Evolutionary conservation across 1,140 invertebrate species (phyloP).

Genomic region (Drosophila teissieri): DNA sequence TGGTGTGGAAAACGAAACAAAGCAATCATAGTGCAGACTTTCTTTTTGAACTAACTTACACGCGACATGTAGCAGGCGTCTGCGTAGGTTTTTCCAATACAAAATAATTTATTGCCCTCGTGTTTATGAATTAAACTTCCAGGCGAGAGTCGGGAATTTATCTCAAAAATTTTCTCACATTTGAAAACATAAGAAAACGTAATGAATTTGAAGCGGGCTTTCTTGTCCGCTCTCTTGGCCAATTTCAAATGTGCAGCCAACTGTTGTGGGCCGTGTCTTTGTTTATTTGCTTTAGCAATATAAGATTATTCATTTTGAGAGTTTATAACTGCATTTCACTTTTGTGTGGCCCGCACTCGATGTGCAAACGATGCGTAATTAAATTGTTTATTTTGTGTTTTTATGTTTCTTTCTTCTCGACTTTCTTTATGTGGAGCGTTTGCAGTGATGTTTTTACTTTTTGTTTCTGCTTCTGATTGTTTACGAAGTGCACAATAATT

Average conservation of each 20-base stretch:
- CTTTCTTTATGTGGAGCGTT: conserved; percentile 45
- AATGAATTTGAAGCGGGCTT: conserved; percentile 9
- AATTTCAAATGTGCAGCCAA: conserved; percentile 67
- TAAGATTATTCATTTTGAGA: conserved; percentile 65
- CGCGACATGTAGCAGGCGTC: conserved; percentile 49
- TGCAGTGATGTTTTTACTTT: background rate
- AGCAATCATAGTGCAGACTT: conserved; percentile 70
- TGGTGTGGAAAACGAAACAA: conserved; percentile 59
- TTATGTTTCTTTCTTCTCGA: conserved; percentile 42
- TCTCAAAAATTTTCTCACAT: conserved; percentile 40
- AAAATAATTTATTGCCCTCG: conserved; percentile 53
- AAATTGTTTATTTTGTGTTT: conserved; percentile 62
- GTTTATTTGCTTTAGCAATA: conserved; percentile 39
- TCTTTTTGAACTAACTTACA: conserved; percentile 59
- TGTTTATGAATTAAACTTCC: conserved; percentile 45
- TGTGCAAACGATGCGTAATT: conserved; percentile 54
- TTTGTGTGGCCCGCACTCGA: conserved; percentile 43
- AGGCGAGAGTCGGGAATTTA: conserved; percentile 5
- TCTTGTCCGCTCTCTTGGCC: conserved; percentile 15
- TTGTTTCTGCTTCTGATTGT: conserved; percentile 11
- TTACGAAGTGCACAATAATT: conserved; percentile 39
- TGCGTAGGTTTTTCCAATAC: conserved; percentile 53
- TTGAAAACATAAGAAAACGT: conserved; percentile 37
- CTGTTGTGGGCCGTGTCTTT: conserved; percentile 60
- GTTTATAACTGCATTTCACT: conserved; percentile 70